Percentiles rank a stretch among this genome's conserved stretches.
phyloP scores from a whole-genome alignment of 30 jellyfish, hydroid and myxozoan genomes.

The Mastigias papua region DNA sequence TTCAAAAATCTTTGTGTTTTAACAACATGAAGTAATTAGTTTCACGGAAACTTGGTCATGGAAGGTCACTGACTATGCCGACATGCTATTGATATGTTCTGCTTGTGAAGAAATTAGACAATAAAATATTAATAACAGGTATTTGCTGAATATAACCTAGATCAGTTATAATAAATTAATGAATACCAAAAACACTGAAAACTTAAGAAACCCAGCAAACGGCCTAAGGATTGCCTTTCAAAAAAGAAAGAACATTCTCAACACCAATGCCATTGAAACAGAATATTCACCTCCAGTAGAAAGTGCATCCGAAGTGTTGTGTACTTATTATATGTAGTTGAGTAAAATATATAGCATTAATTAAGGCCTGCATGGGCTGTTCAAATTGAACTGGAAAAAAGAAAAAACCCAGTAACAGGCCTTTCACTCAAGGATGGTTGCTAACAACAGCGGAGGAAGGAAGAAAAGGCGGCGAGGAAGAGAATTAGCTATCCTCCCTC shows the following conservation, averaged over 20 bases:
- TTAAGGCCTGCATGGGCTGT: too few relatives aligned
- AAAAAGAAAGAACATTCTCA: background rate
- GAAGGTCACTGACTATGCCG: background rate
- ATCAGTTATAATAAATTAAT: background rate
- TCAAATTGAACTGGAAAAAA: background rate
- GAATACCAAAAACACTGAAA: background rate
- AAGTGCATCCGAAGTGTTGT: background rate
- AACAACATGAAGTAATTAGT: background rate
- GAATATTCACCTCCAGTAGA: background rate
- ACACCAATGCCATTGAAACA: background rate
- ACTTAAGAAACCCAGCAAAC: background rate
- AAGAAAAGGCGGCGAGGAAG: too few relatives aligned
- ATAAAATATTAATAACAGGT: background rate
- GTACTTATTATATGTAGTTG: too few relatives aligned
- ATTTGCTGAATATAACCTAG: too few relatives aligned
- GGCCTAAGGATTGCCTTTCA: background rate
- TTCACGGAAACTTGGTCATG: background rate
- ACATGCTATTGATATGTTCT: too few relatives aligned
- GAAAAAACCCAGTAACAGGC: too few relatives aligned
- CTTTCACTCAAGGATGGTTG: too few relatives aligned
- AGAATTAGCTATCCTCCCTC: too few relatives aligned
- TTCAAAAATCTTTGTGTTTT: background rate
- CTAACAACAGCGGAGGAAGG: too few relatives aligned
- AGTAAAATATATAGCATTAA: too few relatives aligned
- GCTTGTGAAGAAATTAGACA: background rate